Evolutionary conservation across 2,888 invertebrate genomes (phyloP).

Genomic region (Diabrotica balteata): DNA sequence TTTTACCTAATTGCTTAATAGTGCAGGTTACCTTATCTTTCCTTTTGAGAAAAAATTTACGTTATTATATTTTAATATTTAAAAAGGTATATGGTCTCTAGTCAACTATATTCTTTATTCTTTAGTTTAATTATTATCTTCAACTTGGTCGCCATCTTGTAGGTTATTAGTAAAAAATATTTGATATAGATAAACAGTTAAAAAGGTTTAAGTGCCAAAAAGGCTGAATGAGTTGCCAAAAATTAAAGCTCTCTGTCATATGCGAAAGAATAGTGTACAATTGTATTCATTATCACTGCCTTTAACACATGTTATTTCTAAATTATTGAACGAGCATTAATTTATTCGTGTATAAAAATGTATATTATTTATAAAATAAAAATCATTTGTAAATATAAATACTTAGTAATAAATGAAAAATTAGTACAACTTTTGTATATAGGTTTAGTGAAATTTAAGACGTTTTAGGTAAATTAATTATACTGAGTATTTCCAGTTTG

Average conservation of each 20-base stretch:
- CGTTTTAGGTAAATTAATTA: conserved; percentile 45
- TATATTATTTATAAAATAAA: conserved; percentile 42
- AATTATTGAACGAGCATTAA: conserved; percentile 45
- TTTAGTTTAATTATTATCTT: too few species aligned
- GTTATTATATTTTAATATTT: too few species aligned
- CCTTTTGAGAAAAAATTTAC: too few species aligned
- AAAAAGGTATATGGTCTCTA: too few species aligned
- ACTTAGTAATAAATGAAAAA: conserved; percentile 41
- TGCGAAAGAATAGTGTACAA: conserved; percentile 34
- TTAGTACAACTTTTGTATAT: conserved; percentile 51
- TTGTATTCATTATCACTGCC: conserved; percentile 52
- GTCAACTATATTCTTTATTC: too few species aligned
- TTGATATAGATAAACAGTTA: too few species aligned
- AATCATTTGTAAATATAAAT: conserved; percentile 35
- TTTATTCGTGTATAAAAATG: conserved; percentile 44
- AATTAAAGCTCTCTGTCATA: conserved; percentile 3
- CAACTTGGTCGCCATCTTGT: too few species aligned
- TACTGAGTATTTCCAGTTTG: conserved; percentile 43
- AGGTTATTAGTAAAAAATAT: too few species aligned
- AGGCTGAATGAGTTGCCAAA: conserved; percentile 7
- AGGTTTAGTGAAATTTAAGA: conserved; percentile 41
- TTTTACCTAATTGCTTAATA: too few species aligned
- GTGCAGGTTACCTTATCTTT: too few species aligned
- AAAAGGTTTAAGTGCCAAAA: background rate
- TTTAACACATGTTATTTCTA: conserved; percentile 43